Percentiles rank a stretch among this genome's conserved stretches.
Evolutionary conservation across 2,113 vertebrate species (phyloP).

Genomic region (Hydrochoerus hydrochaeris): DNA sequence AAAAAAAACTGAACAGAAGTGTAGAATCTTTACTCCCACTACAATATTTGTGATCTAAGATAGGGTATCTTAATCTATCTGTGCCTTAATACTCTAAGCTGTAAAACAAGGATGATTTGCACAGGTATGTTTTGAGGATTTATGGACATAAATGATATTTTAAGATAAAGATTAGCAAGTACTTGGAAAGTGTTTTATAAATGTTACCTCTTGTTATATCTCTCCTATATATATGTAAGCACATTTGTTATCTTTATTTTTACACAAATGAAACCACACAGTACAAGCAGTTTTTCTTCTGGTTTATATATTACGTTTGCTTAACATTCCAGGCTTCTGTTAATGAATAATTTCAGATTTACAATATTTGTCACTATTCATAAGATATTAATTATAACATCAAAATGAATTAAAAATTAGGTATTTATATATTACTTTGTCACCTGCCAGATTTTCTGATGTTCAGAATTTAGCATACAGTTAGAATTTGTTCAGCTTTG

Average conservation of each 20-base stretch:
- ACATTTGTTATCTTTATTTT: neutral
- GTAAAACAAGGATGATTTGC: neutral
- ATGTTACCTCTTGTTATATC: neutral
- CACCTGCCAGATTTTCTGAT: neutral
- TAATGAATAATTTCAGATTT: neutral
- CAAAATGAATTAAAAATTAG: neutral
- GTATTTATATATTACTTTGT: neutral
- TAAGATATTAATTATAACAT: neutral
- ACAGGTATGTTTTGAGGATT: neutral
- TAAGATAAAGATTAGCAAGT: neutral
- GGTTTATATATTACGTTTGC: neutral
- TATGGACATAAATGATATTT: neutral
- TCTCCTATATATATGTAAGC: neutral
- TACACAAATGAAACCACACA: neutral
- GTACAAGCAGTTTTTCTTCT: neutral
- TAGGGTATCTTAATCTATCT: neutral
- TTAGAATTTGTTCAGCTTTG: conserved; percentile 44
- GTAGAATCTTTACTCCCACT: neutral
- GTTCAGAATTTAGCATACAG: neutral
- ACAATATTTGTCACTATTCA: neutral
- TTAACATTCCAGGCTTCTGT: neutral
- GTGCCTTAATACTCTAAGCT: neutral
- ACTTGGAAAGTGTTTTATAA: neutral
- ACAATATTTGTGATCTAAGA: neutral
- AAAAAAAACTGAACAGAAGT: neutral